Evolutionary conservation across 2,888 invertebrate species (phyloP).

Genomic region (Dicranocentrus wangi): DNA sequence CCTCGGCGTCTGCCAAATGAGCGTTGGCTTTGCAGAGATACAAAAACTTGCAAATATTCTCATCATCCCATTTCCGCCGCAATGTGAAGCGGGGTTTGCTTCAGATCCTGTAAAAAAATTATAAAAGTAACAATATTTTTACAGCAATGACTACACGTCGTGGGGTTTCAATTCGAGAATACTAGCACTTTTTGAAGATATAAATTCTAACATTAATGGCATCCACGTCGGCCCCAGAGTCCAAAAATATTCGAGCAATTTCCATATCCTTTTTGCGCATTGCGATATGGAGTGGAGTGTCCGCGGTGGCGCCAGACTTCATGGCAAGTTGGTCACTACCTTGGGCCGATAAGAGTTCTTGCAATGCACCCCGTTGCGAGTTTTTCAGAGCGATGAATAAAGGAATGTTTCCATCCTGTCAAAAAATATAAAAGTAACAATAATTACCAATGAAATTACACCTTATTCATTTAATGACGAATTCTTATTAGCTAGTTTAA

Average conservation of each 20-base stretch:
- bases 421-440: constrained; percentile 6
- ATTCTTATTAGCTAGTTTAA: too few species aligned
- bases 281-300: constrained; percentile 95
- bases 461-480: background rate
- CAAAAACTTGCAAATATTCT: constrained; percentile 94
- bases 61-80: constrained; percentile 98
- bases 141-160: constrained; percentile 75
- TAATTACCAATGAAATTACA: too few species aligned
- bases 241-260: constrained; percentile 92
- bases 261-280: constrained; percentile 94
- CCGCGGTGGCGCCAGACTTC: constrained; percentile 80
- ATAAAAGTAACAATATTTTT: background rate
- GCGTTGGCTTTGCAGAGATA: constrained; percentile 96
- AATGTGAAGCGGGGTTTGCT: constrained; percentile 93
- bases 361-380: constrained; percentile 95
- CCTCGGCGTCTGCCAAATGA: constrained; percentile 94
- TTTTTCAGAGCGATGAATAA: constrained; percentile 94
- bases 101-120: constrained; percentile 81
- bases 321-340: constrained; percentile 87
- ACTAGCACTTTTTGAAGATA: constrained; percentile 75
- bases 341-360: constrained; percentile 90
- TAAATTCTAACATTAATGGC: constrained; percentile 84
- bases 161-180: background rate
- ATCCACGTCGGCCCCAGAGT: constrained; percentile 93
- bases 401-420: constrained; percentile 82